These are phyloP conservation scores for Tenualosa thibaudeaui DNA, from an alignment of 2,797 vertebrate species.

Conservation along the genomic window DNA sequence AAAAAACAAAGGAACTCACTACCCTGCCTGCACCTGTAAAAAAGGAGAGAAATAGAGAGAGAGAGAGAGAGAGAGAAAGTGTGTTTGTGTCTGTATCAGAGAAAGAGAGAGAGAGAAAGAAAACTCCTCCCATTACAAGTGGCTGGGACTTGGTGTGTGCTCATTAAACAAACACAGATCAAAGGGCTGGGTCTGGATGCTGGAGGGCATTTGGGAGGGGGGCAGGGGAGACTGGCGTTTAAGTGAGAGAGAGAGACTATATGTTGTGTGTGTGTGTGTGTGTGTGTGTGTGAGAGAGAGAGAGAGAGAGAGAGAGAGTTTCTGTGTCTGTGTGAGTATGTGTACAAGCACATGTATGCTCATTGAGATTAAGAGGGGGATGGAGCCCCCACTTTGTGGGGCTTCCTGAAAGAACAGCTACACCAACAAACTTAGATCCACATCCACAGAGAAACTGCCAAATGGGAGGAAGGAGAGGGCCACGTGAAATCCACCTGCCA, in stretches of 20 bases:
- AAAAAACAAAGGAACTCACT: background rate
- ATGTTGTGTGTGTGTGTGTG: background rate
- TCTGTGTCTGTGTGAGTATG: background rate
- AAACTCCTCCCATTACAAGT: constrained; percentile 49
- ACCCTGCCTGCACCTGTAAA: background rate
- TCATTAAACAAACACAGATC: constrained; percentile 53
- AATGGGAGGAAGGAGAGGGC: constrained; percentile 41
- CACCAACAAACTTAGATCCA: constrained; percentile 28
- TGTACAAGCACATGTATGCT: background rate
- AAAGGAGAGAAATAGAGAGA: background rate
- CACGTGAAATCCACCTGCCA: constrained; percentile 43
- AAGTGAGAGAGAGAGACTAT: background rate
- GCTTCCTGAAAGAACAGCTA: constrained; percentile 38
- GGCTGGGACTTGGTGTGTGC: constrained; percentile 38
- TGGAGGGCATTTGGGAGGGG: constrained; percentile 17
- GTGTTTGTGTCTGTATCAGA: too few relatives aligned
- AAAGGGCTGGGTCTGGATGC: constrained; percentile 45
- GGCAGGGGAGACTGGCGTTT: constrained; percentile 9
- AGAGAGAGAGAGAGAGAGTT: too few relatives aligned
- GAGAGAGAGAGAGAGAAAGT: background rate
- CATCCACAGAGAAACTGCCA: constrained; percentile 24
- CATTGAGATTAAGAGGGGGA: background rate
- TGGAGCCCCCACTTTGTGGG: constrained; percentile 24
- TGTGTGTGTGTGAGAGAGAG: background rate
- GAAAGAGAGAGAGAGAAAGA: background rate